Conservation (phyloP, 2,113 vertebrate genomes). For the Clarias gariepinus region DNA sequence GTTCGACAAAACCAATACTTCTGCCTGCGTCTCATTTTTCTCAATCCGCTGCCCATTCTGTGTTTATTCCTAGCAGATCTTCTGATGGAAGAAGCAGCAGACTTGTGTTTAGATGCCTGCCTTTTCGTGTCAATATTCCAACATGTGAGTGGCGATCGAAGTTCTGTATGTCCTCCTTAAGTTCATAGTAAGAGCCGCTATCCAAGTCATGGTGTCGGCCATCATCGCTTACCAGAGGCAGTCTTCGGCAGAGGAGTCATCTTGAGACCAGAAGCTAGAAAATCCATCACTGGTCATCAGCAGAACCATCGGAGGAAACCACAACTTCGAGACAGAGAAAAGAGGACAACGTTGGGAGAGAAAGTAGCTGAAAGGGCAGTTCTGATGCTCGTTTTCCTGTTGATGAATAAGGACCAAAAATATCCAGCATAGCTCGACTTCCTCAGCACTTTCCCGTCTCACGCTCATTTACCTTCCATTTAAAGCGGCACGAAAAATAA, state of each 20-base stretch:
- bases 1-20: conserved; percentile 76
- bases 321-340: background rate
- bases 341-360: background rate
- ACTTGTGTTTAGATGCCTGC: background rate
- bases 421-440: conserved; percentile 48
- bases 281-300: conserved; percentile 59
- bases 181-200: conserved; percentile 15
- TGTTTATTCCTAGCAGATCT: conserved; percentile 16
- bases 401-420: conserved; percentile 52
- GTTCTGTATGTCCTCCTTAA: conserved; percentile 1
- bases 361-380: conserved; percentile 21
- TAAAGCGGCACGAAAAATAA: background rate
- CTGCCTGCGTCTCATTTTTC: conserved; percentile 68
- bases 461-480: background rate
- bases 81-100: background rate
- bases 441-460: conserved; percentile 45
- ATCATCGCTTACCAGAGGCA: conserved; percentile 61
- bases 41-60: conserved; percentile 47
- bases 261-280: conserved; percentile 39
- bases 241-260: conserved; percentile 45
- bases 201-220: conserved; percentile 5
- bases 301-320: background rate
- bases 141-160: conserved; percentile 4
- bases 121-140: conserved; percentile 21
- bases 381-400: conserved; percentile 39